A percentile compares a stretch with the other conserved stretches of the same genome.
These are phyloP conservation scores for Cheirogaleus major DNA, from an alignment of 2,797 vertebrate genomes.

Conservation along the genomic window DNA sequence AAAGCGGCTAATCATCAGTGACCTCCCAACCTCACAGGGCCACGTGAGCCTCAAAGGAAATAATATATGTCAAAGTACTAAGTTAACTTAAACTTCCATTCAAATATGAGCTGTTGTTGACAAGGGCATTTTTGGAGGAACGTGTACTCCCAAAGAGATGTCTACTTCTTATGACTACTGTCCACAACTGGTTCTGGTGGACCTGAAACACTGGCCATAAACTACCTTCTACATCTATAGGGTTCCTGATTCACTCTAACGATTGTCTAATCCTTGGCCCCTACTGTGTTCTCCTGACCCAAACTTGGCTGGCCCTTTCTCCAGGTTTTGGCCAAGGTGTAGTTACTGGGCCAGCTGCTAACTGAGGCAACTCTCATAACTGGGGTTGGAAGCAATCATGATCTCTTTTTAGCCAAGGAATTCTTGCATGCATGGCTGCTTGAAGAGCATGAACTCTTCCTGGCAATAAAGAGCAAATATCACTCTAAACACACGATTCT, in stretches of 20 bases:
- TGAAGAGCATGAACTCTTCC: neutral
- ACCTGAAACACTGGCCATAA: neutral
- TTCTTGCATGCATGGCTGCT: neutral
- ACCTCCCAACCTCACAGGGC: neutral
- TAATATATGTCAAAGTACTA: neutral
- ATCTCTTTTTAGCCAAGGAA: slow-evolving; percentile 4
- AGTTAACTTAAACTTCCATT: neutral
- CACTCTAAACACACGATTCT: neutral
- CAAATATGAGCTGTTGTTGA: neutral
- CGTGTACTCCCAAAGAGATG: neutral
- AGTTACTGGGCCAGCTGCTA: neutral
- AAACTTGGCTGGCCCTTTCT: neutral
- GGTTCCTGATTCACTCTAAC: neutral
- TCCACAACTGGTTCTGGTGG: neutral
- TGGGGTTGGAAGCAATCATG: neutral
- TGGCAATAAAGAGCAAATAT: neutral
- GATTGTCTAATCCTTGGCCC: neutral
- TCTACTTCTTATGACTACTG: neutral
- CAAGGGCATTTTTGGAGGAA: neutral
- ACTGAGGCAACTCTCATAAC: neutral
- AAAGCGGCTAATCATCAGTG: neutral
- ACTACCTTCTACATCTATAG: neutral
- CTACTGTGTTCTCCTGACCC: neutral
- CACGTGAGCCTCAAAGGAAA: neutral
- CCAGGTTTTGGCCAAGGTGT: neutral